Evolutionary conservation across 1,140 invertebrate genomes (phyloP), one percentile per base, ranked within the genome.

Genomic region (Nebria ingens): DNA sequence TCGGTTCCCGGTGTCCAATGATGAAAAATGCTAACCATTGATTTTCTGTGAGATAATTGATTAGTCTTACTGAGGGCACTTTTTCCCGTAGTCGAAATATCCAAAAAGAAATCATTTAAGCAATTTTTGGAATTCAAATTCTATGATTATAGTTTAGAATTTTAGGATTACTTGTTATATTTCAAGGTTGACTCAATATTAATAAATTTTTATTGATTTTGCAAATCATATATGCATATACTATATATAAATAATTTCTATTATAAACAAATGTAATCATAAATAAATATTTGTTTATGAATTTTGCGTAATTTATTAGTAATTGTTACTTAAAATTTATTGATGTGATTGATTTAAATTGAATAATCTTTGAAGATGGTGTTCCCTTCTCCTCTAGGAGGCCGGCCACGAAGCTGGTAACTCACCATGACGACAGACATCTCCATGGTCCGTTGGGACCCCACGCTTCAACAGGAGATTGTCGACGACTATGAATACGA

Each of bases 401-500:
- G 22, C 49, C 54, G 21, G 42, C 54, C 42, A 79, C 54, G 21
- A 34, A 53, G 58, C 57, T 49, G 50, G 52, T 56, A 56, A 49
- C 73, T 71, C 71, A 80, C 75, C 72, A 97, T 96, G 93, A 97
- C 93, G 79, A 97, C 93, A 76, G 93, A 97, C 80, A 96, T 96
- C 73, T 93, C 91, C 74, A 85, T 94, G 75, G 88, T 91, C 72
- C 87, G 91, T 67, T 94, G 90, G 91, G 92, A 95, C 76, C 87
- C 89, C 62, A 87, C 86, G 72, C 81, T 90, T 69, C 83, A 87
- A 68, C 85, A 89, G 70, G 89, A 92, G 75, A 87, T 92, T 71
- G 87, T 93, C 71, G 91, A 94, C 66, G 91, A 95, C 71, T 93
- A 95, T 75, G 95, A 98, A 77, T 98, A 98, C 77, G 97, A 99